Evolutionary conservation across 2,113 vertebrate genomes (phyloP).

Genomic region (Cacatua alba): DNA sequence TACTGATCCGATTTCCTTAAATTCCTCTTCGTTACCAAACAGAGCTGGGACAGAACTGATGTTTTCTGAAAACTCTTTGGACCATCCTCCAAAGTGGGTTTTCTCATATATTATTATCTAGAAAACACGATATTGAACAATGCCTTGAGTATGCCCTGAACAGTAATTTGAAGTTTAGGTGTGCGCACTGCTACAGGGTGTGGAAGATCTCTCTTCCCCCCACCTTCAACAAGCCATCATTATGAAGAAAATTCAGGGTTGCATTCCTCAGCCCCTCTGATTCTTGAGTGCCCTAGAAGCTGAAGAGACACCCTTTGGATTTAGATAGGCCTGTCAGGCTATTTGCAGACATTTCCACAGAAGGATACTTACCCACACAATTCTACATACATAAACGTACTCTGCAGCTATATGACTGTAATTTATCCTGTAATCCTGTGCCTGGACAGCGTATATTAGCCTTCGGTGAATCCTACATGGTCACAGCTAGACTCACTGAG

Average conservation of each 20-base stretch:
- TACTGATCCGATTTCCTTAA: slow-evolving; percentile 77
- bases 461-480: background rate
- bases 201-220: background rate
- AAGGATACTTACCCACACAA: background rate
- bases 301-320: background rate
- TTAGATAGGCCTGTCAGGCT: background rate
- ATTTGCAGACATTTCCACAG: background rate
- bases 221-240: background rate
- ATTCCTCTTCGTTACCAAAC: slow-evolving; percentile 53
- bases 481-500: background rate
- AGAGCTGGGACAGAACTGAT: slow-evolving; percentile 66
- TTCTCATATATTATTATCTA: slow-evolving; percentile 85
- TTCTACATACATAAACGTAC: background rate
- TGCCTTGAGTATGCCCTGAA: background rate
- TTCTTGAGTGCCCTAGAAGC: background rate
- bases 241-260: background rate
- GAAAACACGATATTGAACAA: slow-evolving; percentile 37
- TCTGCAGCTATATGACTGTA: background rate
- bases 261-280: background rate
- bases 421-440: background rate
- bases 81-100: slow-evolving; percentile 75
- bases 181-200: background rate
- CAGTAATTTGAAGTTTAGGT: background rate
- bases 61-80: slow-evolving; percentile 79
- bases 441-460: background rate